Evolutionary conservation across 2,797 vertebrate genomes (phyloP), one percentile per base, ranked within the genome.

Genomic region (Pseudotriccus pelzelni): DNA sequence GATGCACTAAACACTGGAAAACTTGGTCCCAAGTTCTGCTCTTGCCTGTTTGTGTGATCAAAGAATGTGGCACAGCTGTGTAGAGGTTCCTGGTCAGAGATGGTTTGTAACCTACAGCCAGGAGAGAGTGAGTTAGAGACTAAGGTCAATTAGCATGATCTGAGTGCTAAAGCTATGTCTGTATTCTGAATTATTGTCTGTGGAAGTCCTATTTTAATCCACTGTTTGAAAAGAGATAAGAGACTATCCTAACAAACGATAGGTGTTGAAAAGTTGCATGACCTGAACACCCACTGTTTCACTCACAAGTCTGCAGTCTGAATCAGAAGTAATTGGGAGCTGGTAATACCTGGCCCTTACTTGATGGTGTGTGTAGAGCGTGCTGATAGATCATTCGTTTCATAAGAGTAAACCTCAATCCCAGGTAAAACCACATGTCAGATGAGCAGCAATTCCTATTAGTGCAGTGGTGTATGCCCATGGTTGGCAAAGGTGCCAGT

Each of bases 191-290:
- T 18, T 76, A n/a, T 25, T 32, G 41, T 69, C 53, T 72, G 39
- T n/a, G 70, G 7, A 95, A 82, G 44, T 47, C 21, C 37, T 84
- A 13, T 83, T 91, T 92, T 80, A 77, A 46, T 68, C 36, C 16
- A 50, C 28, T 47, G 6, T 30, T 58, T 91, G 50, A 84, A 75
- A 86, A 66, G 49, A 87, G n/a, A 20, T 16, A 36, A 52, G 23
- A 81, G 58, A 84, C 52, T 60, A 70, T 50, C 21, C 37, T 50
- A 83, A 86, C 19, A 87, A 83, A 85, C 83, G 30, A 53, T 2
- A 91, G 41, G 24, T 56, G 89, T 63, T 32, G 22, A 70, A 82
- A 89, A 55, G 64, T 39, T 83, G 46, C 28, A 25, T 32, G 56
- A 83, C 59, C 36, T 37, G 59, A 68, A 87, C 44, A 52, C 32